Base-by-base conservation (phyloP, 2,888 invertebrate species). In the Cosmia pyralina region DNA sequence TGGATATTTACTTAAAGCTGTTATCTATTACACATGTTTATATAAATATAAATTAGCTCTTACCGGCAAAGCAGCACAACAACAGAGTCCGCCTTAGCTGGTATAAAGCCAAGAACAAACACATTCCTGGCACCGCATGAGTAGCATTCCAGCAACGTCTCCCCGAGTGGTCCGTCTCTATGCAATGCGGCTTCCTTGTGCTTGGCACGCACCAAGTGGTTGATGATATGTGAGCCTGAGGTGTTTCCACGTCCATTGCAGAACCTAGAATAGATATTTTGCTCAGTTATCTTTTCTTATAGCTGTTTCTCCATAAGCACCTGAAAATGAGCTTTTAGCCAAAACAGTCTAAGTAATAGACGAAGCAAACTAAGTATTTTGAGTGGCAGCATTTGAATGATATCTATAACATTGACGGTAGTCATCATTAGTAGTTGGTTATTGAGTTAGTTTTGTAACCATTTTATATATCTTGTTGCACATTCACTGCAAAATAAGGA, bases 141-240 rank as follows among this genome's bases (percentile, higher is more conserved):
- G 95, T 99, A 99, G 93, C 99, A 99, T 93, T 99, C 99, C 76
- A 99, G 96, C 67, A 99, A 97, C 0, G 99, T 99, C 94, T 99
- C 99, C 10, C 99, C 99, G 1, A 99, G 96, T 0, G 99, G 99
- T 0, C 99, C 99, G 93, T 99, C 99, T 88, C 98, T 97, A 92
- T 99, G 99, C 63, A 99, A 96, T 0, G 99, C 99, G 0, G 99
- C 99, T 96, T 99, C 99, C 96, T 99, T 99, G 92, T 99, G 99
- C 94, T 99, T 99, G n/a, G 99, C 99, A 82, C 99, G 97, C 79
- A 99, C 99, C 92, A 99, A 96, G 95, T 99, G 99, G 94, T 99
- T 99, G 87, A 99, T 98, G 86, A 99, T 99, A 91, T 99, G 99
- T 64, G 99, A 99, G 44, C 99, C 99, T 0, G 99, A 99, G 2